These are phyloP conservation scores for Mirza zaza DNA, from an alignment of 2,113 vertebrate species.

Conservation along the genomic window DNA sequence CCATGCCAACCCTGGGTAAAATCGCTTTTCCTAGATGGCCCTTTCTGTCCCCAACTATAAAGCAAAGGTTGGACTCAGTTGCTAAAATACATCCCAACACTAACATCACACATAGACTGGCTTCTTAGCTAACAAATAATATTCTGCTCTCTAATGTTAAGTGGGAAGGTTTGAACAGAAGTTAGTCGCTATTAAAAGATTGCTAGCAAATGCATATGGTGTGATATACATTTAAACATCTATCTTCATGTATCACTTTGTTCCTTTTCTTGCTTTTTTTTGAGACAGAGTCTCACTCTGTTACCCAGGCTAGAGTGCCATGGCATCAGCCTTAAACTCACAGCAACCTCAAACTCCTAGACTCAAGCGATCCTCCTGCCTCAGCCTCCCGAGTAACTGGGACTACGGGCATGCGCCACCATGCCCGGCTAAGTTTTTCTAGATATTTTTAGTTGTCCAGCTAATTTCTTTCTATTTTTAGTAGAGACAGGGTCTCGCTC, in stretches of 20 bases:
- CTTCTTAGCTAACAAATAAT: background rate
- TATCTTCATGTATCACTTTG: background rate
- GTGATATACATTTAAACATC: background rate
- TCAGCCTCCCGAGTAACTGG: too few species aligned
- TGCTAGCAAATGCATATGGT: background rate
- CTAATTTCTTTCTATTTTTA: too few species aligned
- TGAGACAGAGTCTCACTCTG: too few species aligned
- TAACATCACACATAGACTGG: background rate
- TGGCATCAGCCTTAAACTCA: too few species aligned
- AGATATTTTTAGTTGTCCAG: too few species aligned
- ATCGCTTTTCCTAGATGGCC: background rate
- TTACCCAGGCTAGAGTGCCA: too few species aligned
- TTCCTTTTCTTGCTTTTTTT: background rate
- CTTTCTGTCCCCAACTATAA: conserved; percentile 28
- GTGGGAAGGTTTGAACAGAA: background rate
- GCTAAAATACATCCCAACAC: background rate
- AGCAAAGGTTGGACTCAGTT: background rate
- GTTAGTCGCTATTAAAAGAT: background rate
- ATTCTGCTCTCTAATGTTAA: background rate
- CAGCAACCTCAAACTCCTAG: too few species aligned
- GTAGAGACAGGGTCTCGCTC: too few species aligned
- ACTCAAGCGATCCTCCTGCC: too few species aligned
- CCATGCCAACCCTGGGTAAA: background rate
- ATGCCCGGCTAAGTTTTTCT: too few species aligned
- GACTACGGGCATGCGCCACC: too few species aligned